Base-by-base conservation (phyloP, 2,113 vertebrate species). In the Hystrix brachyura region DNA sequence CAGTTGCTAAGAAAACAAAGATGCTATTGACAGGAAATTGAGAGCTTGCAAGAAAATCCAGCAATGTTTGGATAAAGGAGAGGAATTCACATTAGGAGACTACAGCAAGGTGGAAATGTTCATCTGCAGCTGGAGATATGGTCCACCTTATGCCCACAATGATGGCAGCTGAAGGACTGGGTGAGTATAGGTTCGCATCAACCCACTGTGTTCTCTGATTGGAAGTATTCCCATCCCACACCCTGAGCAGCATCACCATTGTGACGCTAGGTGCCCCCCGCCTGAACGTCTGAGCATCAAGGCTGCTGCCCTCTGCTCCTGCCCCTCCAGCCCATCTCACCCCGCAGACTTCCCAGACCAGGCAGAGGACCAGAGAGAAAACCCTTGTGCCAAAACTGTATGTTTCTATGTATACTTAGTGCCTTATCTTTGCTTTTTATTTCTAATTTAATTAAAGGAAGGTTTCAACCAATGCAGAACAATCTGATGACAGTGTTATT, bases 361-460 rank as follows among this genome's bases (percentile, higher is more conserved):
- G 9, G 43, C 13, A 89, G 46, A 81, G 15, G 0, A 59, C 9
- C 9, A 59, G 43, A 64, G 64, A 62, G 87, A 92, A 67, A 67
- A 21, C 67, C 3, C 1, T 85, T 81, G 43, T 76, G 1, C 8
- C 34, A 57, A 18, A 72, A 78, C 19, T 51, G 4, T 27, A 87
- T 55, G 5, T 27, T 60, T 90, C 38, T 90, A 8, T 86, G 62
- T 80, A 17, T 14, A 64, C 64, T 93, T 87, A 59, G 25, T 32
- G 7, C 71, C 34, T 55, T 79, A 79, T 94, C 64, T 93, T 78
- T 53, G 29, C 2, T 27, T 80, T 87, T 57, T 48, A 55, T 55
- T 78, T 93, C 38, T 80, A 87, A 55, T 53, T 82, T 64, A 87
- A 15, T 25, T 29, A 88, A 87, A 87, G 6, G 21, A 88, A 92